A percentile compares a stretch with the other conserved stretches of the same genome.
These are phyloP conservation scores for Bugula neritina DNA, from an alignment of 2,888 invertebrate genomes.

Conservation along the genomic window DNA sequence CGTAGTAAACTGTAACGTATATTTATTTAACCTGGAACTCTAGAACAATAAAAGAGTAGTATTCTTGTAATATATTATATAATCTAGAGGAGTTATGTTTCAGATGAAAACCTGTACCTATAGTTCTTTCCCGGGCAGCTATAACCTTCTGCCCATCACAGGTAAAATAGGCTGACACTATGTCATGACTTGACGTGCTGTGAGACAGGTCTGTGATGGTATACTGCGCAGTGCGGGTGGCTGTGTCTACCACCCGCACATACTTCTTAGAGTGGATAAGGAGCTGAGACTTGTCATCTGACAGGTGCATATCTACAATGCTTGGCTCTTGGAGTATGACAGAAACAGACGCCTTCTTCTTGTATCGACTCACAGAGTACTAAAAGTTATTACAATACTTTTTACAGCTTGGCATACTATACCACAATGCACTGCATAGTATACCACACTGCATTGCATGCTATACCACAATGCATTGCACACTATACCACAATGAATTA, in stretches of 20 bases:
- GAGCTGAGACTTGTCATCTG: conserved; percentile 2
- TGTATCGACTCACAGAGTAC: neutral
- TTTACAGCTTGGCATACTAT: too few species aligned
- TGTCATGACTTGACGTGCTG: conserved; percentile 5
- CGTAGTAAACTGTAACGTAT: too few species aligned
- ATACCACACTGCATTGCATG: too few species aligned
- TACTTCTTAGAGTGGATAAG: conserved; percentile 18
- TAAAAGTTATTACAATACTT: neutral
- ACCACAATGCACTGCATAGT: too few species aligned
- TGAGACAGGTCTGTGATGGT: conserved; percentile 3
- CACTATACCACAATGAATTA: too few species aligned
- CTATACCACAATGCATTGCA: too few species aligned
- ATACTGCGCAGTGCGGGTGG: neutral
- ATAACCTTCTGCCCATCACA: neutral
- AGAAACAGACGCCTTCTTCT: neutral
- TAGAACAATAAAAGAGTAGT: too few species aligned
- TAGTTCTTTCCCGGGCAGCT: conserved; percentile 13
- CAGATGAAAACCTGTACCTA: neutral
- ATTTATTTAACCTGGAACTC: too few species aligned
- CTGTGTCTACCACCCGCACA: neutral
- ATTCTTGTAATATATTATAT: too few species aligned
- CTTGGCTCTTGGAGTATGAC: conserved; percentile 13
- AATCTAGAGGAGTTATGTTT: too few species aligned
- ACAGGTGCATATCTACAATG: conserved; percentile 1
- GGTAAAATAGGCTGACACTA: conserved; percentile 3